Percentiles rank a stretch among this genome's conserved stretches.
Conservation (phyloP, 2,113 vertebrate genomes). For the Lates calcarifer region DNA sequence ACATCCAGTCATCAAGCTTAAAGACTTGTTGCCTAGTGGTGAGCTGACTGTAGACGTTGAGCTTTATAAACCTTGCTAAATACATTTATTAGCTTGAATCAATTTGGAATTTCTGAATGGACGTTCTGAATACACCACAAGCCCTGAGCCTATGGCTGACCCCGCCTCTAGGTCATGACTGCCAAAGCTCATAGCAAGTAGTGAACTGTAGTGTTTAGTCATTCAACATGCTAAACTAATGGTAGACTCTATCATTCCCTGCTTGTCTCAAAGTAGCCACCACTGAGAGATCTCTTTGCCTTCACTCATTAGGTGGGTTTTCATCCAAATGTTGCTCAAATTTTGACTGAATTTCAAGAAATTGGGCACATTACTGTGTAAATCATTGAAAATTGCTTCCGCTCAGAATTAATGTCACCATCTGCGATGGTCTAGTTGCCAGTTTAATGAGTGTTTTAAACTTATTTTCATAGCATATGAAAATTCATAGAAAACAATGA, state of each 20-base stretch:
- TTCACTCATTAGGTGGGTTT: not conserved
- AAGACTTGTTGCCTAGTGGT: slow-evolving; percentile 13
- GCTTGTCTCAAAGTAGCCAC: not conserved
- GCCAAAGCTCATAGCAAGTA: slow-evolving; percentile 1
- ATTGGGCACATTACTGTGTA: not conserved
- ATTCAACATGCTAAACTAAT: not conserved
- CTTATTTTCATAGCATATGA: too few relatives aligned
- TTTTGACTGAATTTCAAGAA: too few relatives aligned
- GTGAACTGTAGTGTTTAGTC: not conserved
- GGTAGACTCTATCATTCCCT: not conserved
- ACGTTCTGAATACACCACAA: slow-evolving; percentile 3
- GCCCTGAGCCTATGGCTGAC: slow-evolving; percentile 6
- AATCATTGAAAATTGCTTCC: not conserved
- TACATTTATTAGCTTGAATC: slow-evolving; percentile 27
- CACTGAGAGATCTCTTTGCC: not conserved
- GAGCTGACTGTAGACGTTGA: slow-evolving; percentile 27
- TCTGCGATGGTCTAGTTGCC: not conserved
- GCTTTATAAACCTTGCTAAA: slow-evolving; percentile 16
- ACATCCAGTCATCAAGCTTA: slow-evolving; percentile 27
- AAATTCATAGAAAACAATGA: too few relatives aligned
- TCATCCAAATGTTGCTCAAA: too few relatives aligned
- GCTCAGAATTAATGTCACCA: not conserved
- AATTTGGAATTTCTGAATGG: slow-evolving; percentile 45
- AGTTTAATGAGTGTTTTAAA: not conserved
- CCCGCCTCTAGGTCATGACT: not conserved